Evolutionary conservation across 2,888 invertebrate genomes (phyloP).

Genomic region (Phortica magna): DNA sequence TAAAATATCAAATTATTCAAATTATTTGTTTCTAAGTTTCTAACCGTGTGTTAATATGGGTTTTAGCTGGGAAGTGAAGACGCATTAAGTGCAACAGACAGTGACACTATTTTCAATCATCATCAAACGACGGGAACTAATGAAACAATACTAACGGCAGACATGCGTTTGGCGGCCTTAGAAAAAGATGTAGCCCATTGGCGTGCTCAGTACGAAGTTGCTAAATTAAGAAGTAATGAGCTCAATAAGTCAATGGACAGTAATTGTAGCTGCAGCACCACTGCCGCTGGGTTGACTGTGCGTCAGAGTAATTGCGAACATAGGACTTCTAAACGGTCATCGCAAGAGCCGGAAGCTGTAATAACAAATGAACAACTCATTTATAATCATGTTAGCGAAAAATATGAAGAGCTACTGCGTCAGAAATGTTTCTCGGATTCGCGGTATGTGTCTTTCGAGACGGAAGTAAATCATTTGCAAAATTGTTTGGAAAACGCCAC

Average conservation of each 20-base stretch:
- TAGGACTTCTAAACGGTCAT: slow-evolving; percentile 56
- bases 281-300: slow-evolving; percentile 73
- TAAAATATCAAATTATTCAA: slow-evolving; percentile 64
- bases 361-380: slow-evolving; percentile 73
- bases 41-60: too few relatives aligned
- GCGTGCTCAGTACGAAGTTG: slow-evolving; percentile 85
- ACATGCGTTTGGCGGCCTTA: slow-evolving; percentile 77
- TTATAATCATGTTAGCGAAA: slow-evolving; percentile 75
- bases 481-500: slow-evolving; percentile 79
- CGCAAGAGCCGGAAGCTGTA: slow-evolving; percentile 53
- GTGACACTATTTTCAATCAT: slow-evolving; percentile 58
- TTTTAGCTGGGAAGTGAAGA: slow-evolving; percentile 82
- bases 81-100: slow-evolving; percentile 80
- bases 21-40: background rate
- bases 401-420: slow-evolving; percentile 75
- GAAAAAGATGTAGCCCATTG: slow-evolving; percentile 87
- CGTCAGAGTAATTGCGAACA: slow-evolving; percentile 57
- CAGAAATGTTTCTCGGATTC: slow-evolving; percentile 76
- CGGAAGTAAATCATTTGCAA: slow-evolving; percentile 78
- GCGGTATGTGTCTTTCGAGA: slow-evolving; percentile 69
- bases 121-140: background rate
- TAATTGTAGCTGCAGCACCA: slow-evolving; percentile 68
- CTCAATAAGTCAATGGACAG: slow-evolving; percentile 47
- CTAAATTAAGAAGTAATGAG: slow-evolving; percentile 78
- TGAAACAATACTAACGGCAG: slow-evolving; percentile 53